Base-by-base conservation (phyloP, 2,113 vertebrate species). In the Oryzias celebensis region DNA sequence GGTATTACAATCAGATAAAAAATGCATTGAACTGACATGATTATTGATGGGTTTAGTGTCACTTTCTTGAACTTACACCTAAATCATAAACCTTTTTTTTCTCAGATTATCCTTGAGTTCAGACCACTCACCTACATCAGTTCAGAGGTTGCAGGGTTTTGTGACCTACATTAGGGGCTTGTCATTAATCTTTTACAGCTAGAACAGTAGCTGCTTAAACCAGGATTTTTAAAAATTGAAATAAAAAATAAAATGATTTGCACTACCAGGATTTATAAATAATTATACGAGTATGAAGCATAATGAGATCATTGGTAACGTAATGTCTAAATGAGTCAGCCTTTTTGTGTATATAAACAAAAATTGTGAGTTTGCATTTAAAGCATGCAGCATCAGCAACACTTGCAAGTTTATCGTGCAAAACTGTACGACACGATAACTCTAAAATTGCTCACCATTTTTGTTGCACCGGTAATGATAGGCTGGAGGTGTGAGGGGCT, bases 121-220 rank as follows among this genome's bases (percentile, higher is more conserved):
- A 75, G 76, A 67, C 54, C 49, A 55, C 56, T 15, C 62, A 42
- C 68, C 41, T 51, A n/a, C 65, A 67, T 65, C 65, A 79, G 74
- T 47, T 75, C 73, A 56, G 83, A 81, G 26, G 41, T 57, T 17
- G 15, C 20, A 7, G 10, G 16, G 26, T 50, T 61, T 60, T 7
- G 4, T 55, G 17, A 17, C 6, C 7, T 44, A 86, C 82, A 86
- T 84, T 81, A 73, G 78, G 71, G 65, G 64, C 81, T 77, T 76
- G 80, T 78, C 73, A 83, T 86, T 78, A 83, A 48, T 62, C 71
- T 78, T 66, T 66, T 58, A 65, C 63, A 79, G 74, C 75, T 75
- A 63, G 77, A 76, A 72, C 75, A 77, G 77, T 73, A 68, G 76
- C 88, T 82, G 78, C 82, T 81, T 47, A 80, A 84, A 87, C 82